Evolutionary conservation across 2,888 invertebrate species (phyloP).

Genomic region (Cephus spinipes): DNA sequence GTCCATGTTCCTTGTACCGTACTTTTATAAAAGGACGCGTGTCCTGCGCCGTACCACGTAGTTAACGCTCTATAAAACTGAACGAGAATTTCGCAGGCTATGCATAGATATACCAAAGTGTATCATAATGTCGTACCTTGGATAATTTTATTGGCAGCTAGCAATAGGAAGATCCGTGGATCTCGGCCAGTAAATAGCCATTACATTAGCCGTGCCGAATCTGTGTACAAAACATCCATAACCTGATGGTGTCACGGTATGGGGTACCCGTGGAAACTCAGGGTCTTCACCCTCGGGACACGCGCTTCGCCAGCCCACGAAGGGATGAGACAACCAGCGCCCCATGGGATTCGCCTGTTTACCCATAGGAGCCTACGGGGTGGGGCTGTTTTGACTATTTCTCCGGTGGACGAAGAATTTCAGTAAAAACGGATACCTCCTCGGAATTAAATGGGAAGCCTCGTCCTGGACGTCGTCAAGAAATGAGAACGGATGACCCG

Average conservation of each 20-base stretch:
- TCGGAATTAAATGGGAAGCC: neutral
- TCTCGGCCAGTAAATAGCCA: slow-evolving; percentile 46
- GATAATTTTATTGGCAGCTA: slow-evolving; percentile 61
- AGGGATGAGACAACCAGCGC: slow-evolving; percentile 13
- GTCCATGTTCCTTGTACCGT: slow-evolving; percentile 31
- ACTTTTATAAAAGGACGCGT: slow-evolving; percentile 11
- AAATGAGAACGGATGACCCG: slow-evolving; percentile 5
- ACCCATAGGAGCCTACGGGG: slow-evolving; percentile 43
- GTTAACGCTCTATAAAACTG: neutral
- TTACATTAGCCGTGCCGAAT: slow-evolving; percentile 63
- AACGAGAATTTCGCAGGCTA: neutral
- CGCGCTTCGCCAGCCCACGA: slow-evolving; percentile 23
- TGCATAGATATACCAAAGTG: slow-evolving; percentile 14
- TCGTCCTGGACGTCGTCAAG: neutral
- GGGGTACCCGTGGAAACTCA: slow-evolving; percentile 20
- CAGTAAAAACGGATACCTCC: neutral
- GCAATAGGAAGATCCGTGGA: slow-evolving; percentile 33
- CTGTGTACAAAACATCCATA: slow-evolving; percentile 58
- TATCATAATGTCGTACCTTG: slow-evolving; percentile 60
- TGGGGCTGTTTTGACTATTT: slow-evolving; percentile 56
- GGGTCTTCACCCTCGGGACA: slow-evolving; percentile 33
- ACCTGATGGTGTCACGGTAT: slow-evolving; percentile 54
- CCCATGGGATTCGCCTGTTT: slow-evolving; percentile 28
- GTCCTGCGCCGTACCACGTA: neutral
- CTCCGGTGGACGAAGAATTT: slow-evolving; percentile 28